Percentiles rank a stretch among this genome's conserved stretches.
Evolutionary conservation across 2,113 vertebrate species (phyloP).

Genomic region (Suricata suricatta): DNA sequence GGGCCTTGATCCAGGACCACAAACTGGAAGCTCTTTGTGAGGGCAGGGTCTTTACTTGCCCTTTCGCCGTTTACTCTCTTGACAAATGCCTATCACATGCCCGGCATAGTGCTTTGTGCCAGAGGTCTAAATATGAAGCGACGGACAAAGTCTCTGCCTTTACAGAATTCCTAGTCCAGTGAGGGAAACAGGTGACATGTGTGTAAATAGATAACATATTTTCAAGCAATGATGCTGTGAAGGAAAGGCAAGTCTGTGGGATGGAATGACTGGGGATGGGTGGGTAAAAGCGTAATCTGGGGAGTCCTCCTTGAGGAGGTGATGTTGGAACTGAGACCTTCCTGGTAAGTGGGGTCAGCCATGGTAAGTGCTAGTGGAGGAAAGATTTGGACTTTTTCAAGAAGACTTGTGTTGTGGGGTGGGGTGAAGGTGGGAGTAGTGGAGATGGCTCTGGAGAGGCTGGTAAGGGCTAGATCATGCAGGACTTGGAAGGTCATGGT

Average conservation of each 20-base stretch:
- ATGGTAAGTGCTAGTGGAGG: not conserved
- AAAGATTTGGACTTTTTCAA: slow-evolving; percentile 1
- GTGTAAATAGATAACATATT: not conserved
- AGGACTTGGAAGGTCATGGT: not conserved
- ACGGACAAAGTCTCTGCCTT: not conserved
- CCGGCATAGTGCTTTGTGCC: not conserved
- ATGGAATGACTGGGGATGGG: not conserved
- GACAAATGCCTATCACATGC: not conserved
- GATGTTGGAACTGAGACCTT: not conserved
- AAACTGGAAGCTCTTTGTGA: not conserved
- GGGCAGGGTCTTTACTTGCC: not conserved
- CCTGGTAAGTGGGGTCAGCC: not conserved
- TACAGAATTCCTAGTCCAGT: not conserved
- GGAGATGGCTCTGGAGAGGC: not conserved
- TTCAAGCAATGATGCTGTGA: not conserved
- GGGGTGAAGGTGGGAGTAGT: not conserved
- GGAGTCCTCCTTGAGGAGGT: not conserved
- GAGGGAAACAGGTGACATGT: not conserved
- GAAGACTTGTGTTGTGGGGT: not conserved
- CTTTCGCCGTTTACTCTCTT: not conserved
- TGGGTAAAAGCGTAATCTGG: not conserved
- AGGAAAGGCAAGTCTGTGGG: not conserved
- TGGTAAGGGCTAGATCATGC: not conserved
- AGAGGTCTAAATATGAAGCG: not conserved
- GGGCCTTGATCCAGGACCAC: not conserved